Conservation (phyloP, 2,888 invertebrate genomes). For the Pandemis heparana region DNA sequence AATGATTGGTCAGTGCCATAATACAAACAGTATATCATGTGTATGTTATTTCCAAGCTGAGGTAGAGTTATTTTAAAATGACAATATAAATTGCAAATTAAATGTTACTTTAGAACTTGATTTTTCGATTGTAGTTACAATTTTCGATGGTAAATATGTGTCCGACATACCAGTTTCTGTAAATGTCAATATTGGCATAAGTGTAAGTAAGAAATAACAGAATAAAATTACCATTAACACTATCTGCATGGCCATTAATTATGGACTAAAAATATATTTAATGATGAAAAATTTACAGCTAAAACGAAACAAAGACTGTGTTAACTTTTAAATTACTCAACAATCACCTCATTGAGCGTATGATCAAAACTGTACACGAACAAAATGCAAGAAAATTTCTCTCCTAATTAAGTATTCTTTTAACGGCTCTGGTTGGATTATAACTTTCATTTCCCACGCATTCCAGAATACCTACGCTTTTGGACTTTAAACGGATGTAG, state of each 20-base stretch:
- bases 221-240: slow-evolving; percentile 11
- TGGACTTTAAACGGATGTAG: slow-evolving; percentile 51
- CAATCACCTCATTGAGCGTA: not conserved
- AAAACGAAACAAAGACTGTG: not conserved
- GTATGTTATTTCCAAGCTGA: slow-evolving; percentile 9
- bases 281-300: slow-evolving; percentile 1
- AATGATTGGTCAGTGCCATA: not conserved
- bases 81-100: slow-evolving; percentile 21
- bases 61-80: slow-evolving; percentile 13
- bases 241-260: not conserved
- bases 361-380: slow-evolving; percentile 7
- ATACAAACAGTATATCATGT: not conserved
- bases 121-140: not conserved
- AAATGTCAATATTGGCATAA: slow-evolving; percentile 19
- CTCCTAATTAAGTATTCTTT: slow-evolving; percentile 40
- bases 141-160: slow-evolving; percentile 9
- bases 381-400: slow-evolving; percentile 22
- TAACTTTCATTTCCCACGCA: slow-evolving; percentile 50
- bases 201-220: slow-evolving; percentile 10
- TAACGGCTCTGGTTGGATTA: slow-evolving; percentile 17
- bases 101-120: slow-evolving; percentile 1
- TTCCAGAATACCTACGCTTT: slow-evolving; percentile 22
- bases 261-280: not conserved
- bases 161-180: slow-evolving; percentile 8
- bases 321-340: slow-evolving; percentile 8